Evolutionary conservation across 2,797 vertebrate genomes (phyloP).

Genomic region (Onychomys arenicola): DNA sequence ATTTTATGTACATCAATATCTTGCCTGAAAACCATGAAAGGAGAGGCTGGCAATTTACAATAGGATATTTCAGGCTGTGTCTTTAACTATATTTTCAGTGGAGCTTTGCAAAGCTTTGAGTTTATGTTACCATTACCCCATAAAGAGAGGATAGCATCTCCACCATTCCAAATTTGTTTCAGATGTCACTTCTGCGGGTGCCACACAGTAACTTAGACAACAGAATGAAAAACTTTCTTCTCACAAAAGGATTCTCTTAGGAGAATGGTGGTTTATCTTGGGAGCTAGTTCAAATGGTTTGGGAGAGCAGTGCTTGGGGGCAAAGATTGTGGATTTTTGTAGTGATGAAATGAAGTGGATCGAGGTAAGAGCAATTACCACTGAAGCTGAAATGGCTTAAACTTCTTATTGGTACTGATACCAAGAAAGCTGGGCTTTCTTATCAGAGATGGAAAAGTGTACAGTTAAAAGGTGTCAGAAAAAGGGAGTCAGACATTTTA

Average conservation of each 20-base stretch:
- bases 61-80: constrained; percentile 47
- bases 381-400: not conserved
- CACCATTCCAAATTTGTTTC: not conserved
- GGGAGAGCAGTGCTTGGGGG: not conserved
- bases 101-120: not conserved
- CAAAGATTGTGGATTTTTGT: not conserved
- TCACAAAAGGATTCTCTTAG: not conserved
- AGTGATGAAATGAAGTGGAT: not conserved
- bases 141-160: not conserved
- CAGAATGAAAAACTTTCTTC: not conserved
- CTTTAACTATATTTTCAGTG: constrained; percentile 20
- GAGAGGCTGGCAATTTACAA: not conserved
- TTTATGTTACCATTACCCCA: not conserved
- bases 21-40: constrained; percentile 12
- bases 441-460: not conserved
- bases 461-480: not conserved
- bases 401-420: not conserved
- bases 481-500: not conserved
- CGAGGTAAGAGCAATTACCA: rapidly evolving
- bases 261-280: not conserved
- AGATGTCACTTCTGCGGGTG: not conserved
- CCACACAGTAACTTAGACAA: not conserved
- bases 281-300: not conserved
- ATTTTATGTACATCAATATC: constrained; percentile 30
- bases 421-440: not conserved